A percentile compares a stretch with the other conserved stretches of the same genome.
These are phyloP conservation scores for Eira barbara DNA, from an alignment of 2,113 vertebrate genomes.

Conservation along the genomic window DNA sequence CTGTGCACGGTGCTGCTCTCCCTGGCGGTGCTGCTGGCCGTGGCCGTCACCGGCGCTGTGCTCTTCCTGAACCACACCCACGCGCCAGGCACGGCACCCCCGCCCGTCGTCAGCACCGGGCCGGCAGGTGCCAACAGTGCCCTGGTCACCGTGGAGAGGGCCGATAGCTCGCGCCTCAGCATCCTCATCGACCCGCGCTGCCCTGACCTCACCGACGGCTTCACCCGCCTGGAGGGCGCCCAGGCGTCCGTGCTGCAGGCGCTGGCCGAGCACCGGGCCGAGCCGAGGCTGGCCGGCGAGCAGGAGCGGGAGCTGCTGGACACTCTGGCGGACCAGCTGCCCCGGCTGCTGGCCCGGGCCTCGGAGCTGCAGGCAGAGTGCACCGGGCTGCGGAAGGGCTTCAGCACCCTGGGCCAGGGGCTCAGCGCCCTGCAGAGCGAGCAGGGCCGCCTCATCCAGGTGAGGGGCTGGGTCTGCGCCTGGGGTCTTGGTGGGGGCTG, in stretches of 20 bases:
- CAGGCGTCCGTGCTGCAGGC: conserved; percentile 92
- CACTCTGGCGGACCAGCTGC: conserved; percentile 91
- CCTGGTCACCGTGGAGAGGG: conserved; percentile 95
- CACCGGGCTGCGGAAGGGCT: conserved; percentile 89
- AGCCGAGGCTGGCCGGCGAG: conserved; percentile 87
- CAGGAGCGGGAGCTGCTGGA: conserved; percentile 92
- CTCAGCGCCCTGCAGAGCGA: conserved; percentile 92
- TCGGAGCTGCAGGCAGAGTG: conserved; percentile 92
- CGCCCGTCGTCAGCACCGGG: conserved; percentile 93
- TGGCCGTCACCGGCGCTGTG: conserved; percentile 92
- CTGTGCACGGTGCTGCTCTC: conserved; percentile 94
- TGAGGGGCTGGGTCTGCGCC: conserved; percentile 62
- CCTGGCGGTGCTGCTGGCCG: conserved; percentile 92
- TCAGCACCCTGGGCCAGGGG: conserved; percentile 91
- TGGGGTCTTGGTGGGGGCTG: rapidly evolving
- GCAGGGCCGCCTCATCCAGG: conserved; percentile 96
- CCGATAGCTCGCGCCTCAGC: conserved; percentile 95
- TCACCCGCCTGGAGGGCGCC: conserved; percentile 91
- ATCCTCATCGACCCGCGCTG: conserved; percentile 99
- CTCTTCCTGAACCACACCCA: conserved; percentile 97
- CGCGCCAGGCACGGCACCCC: conserved; percentile 85
- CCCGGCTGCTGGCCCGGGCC: conserved; percentile 88
- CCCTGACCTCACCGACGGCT: conserved; percentile 89
- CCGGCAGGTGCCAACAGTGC: conserved; percentile 92
- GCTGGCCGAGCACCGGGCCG: conserved; percentile 87